Conservation (phyloP, 1,140 invertebrate genomes). For the Ceratina calcarata region DNA sequence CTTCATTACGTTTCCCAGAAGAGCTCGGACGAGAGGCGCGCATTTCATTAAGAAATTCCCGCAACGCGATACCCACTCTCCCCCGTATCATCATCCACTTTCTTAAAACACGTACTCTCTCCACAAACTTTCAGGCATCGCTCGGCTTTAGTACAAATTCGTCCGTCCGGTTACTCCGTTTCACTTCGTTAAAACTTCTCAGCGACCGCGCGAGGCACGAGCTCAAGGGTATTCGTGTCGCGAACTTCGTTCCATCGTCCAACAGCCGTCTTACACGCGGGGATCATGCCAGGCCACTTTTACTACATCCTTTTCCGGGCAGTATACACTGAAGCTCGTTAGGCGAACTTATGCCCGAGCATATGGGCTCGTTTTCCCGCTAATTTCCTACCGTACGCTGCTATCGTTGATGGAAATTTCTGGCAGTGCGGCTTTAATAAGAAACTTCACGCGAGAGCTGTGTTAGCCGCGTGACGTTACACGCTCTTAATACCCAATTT, state of each 20-base stretch:
- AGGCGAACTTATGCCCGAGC: constrained; percentile 6
- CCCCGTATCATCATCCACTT: neutral
- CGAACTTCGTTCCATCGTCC: neutral
- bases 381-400: constrained; percentile 23
- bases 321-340: neutral
- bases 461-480: constrained; percentile 26
- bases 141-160: neutral
- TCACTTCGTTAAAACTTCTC: constrained; percentile 5
- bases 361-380: constrained; percentile 14
- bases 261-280: neutral
- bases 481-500: constrained; percentile 42
- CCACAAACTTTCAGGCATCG: neutral
- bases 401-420: constrained; percentile 32
- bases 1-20: too few relatives aligned
- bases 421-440: constrained; percentile 22
- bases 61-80: neutral
- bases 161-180: neutral
- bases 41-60: neutral
- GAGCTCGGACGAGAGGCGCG: neutral
- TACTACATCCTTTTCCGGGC: constrained; percentile 10
- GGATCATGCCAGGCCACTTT: neutral
- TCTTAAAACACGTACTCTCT: too few relatives aligned
- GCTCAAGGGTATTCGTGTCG: neutral
- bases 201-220: too few relatives aligned
- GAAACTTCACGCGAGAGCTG: constrained; percentile 30